Evolutionary conservation across 2,797 vertebrate genomes (phyloP), one percentile per base, ranked within the genome.

Genomic region (Ara ararauna): DNA sequence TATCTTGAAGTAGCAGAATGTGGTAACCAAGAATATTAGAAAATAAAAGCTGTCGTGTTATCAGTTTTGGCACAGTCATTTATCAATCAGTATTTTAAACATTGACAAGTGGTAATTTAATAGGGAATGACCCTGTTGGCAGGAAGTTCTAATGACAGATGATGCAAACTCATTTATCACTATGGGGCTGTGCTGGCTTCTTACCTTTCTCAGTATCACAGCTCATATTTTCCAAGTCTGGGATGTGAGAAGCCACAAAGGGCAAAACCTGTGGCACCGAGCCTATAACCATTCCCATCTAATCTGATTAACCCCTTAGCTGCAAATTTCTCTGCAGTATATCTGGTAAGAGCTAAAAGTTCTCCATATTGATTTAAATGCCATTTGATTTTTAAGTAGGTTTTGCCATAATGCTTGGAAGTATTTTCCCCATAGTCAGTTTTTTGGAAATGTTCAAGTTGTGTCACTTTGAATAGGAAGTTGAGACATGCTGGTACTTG

Each of bases 21-120:
- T 97, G 94, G 96, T 97, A 97, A 97, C 91, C 94, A 96, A 94
- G 97, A 98, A 98, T 97, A 98, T 98, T 97, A 97, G 97, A 97
- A 98, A 98, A 98, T 97, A 97, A 98, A 98, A 98, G 97, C 97
- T 97, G 97, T 98, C 98, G 97, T 98, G 97, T 98, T 98, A 98
- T 99, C 98, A 98, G 97, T 98, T 98, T 98, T 98, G 98, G 98
- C 98, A 98, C 96, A 98, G 98, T 98, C 98, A 99, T 99, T 99
- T 99, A 99, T 99, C 99, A 99, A 98, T 99, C 99, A 98, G 98
- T 98, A 98, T 99, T 98, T 98, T 98, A 98, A 98, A 98, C 99
- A 99, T 98, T 99, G 99, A 99, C 99, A 99, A 99, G 98, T 98
- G 98, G 98, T 99, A 99, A 99, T 99, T 99, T 99, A 99, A 99